Evolutionary conservation across 2,888 invertebrate genomes (phyloP).

Genomic region (Apamea anceps): DNA sequence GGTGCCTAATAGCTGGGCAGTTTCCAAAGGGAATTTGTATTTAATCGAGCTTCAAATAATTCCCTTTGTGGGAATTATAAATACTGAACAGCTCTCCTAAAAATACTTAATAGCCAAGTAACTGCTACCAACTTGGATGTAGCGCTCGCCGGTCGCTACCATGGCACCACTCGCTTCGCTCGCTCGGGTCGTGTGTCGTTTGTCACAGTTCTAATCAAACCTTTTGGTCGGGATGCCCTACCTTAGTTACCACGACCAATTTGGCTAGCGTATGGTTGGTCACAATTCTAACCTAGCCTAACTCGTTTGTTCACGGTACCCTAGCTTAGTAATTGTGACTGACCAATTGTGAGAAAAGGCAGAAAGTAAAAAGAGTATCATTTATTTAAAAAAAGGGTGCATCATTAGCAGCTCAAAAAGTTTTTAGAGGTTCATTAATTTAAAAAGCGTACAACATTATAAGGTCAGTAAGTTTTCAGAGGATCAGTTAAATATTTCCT

Average conservation of each 20-base stretch:
- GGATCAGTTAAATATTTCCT: not conserved
- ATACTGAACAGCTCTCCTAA: too few relatives aligned
- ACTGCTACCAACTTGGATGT: not conserved
- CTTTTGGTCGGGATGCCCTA: not conserved
- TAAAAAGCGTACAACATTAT: not conserved
- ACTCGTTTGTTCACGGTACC: too few relatives aligned
- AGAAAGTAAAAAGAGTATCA: not conserved
- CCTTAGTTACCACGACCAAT: not conserved
- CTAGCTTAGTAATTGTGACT: not conserved
- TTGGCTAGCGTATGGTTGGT: too few relatives aligned
- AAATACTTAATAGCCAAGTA: not conserved
- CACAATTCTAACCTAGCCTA: too few relatives aligned
- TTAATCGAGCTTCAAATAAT: not conserved
- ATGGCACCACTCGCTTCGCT: not conserved
- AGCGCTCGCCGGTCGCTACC: not conserved
- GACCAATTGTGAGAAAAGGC: not conserved
- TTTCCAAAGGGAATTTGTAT: slow-evolving; percentile 53
- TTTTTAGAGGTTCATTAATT: not conserved
- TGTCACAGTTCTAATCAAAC: too few relatives aligned
- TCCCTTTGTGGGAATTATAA: too few relatives aligned
- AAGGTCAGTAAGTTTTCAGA: not conserved
- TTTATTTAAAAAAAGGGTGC: not conserved
- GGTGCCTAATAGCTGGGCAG: not conserved
- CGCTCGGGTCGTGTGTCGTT: not conserved
- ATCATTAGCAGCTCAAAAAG: not conserved